Evolutionary conservation across 2,113 vertebrate genomes (phyloP).

Genomic region (Ceyx melanurus): DNA sequence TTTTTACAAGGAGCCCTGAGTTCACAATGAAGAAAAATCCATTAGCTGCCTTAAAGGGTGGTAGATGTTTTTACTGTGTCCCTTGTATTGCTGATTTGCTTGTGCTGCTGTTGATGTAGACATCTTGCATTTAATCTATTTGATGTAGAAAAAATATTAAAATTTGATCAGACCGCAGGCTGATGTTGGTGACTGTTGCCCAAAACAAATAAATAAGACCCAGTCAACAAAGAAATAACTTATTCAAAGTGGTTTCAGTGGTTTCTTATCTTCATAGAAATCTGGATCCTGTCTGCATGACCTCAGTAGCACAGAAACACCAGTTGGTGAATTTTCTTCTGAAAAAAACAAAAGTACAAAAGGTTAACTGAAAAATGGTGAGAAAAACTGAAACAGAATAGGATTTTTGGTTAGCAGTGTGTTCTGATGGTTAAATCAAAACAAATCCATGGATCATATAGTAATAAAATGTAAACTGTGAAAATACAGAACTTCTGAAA

Average conservation of each 20-base stretch:
- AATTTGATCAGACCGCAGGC: background rate
- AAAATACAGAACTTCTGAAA: background rate
- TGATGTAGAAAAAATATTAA: background rate
- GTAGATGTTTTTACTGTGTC: background rate
- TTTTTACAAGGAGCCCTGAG: background rate
- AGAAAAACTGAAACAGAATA: background rate
- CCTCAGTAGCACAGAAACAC: background rate
- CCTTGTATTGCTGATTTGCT: accelerated
- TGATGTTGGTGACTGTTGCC: background rate
- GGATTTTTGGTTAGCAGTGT: background rate
- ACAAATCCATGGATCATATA: background rate
- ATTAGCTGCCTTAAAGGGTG: accelerated
- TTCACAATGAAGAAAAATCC: accelerated
- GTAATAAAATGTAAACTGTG: background rate
- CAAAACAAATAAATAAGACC: background rate
- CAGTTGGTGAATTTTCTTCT: background rate
- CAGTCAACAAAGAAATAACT: background rate
- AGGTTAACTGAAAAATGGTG: background rate
- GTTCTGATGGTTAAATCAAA: background rate
- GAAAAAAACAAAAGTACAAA: background rate
- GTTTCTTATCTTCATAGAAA: background rate
- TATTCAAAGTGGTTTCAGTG: background rate
- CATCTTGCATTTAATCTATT: accelerated
- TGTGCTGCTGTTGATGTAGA: background rate
- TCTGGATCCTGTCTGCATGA: background rate